Percentiles rank a stretch among this genome's conserved stretches.
phyloP scores from a whole-genome alignment of 2,888 invertebrate genomes.

The Scaptomyza polygonia region DNA sequence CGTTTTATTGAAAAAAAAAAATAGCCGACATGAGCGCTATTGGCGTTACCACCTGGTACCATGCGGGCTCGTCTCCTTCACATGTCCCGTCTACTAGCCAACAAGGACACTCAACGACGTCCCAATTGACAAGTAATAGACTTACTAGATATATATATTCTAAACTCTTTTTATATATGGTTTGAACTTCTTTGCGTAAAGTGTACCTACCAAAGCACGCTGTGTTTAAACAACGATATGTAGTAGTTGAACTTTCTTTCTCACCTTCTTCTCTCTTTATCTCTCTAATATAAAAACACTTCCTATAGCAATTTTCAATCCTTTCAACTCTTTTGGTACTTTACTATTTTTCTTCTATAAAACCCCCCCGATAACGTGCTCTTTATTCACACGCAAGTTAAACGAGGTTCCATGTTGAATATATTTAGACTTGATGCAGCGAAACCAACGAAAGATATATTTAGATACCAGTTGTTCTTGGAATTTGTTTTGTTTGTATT shows the following conservation, averaged over 20 bases:
- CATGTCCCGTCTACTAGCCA: conserved; percentile 47
- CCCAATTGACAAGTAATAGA: conserved; percentile 59
- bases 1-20: conserved; percentile 16
- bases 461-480: conserved; percentile 4
- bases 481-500: conserved; percentile 1
- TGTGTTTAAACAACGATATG: conserved; percentile 35
- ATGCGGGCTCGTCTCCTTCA: conserved; percentile 82
- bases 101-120: conserved; percentile 58
- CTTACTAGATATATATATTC: conserved; percentile 8
- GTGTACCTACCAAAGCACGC: conserved; percentile 65
- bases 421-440: conserved; percentile 26
- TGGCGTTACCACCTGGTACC: conserved; percentile 84
- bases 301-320: conserved; percentile 5
- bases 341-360: conserved; percentile 5
- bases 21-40: conserved; percentile 83
- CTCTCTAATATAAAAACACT: conserved; percentile 3
- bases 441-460: conserved; percentile 27
- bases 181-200: conserved; percentile 48
- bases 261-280: conserved; percentile 29
- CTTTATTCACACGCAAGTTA: conserved; percentile 6
- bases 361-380: conserved; percentile 14
- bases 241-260: conserved; percentile 32
- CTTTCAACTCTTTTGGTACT: conserved; percentile 13
- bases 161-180: conserved; percentile 25
- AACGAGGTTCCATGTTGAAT: not conserved